phyloP scores from a whole-genome alignment of 2,888 invertebrate genomes.

The Embidobia sp. region DNA sequence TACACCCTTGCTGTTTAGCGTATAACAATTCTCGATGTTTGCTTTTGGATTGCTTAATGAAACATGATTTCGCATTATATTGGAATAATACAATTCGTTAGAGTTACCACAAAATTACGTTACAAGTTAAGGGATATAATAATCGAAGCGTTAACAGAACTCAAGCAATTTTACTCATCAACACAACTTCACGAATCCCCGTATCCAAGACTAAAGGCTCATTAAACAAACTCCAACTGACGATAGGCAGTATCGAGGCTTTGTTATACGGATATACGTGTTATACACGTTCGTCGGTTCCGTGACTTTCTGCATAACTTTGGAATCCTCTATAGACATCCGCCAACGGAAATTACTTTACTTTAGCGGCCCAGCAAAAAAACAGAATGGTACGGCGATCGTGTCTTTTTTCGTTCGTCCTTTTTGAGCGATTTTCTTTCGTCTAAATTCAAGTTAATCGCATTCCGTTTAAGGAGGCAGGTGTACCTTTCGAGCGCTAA shows the following conservation, averaged over 20 bases:
- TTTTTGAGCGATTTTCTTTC: too few species aligned
- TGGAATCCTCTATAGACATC: conserved; percentile 22
- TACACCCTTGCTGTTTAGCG: too few species aligned
- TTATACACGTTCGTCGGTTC: conserved; percentile 14
- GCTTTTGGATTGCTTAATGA: too few species aligned
- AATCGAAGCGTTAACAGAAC: conserved; percentile 45
- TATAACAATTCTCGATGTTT: too few species aligned
- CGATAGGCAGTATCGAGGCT: conserved; percentile 50
- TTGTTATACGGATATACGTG: conserved; percentile 40
- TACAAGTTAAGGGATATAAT: conserved; percentile 33
- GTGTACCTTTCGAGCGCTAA: too few species aligned
- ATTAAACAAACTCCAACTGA: conserved; percentile 64
- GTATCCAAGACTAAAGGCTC: conserved; percentile 66
- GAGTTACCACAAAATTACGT: conserved; percentile 26
- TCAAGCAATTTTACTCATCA: conserved; percentile 64
- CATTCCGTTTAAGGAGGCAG: too few species aligned
- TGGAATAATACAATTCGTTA: too few species aligned
- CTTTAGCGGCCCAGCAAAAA: conserved; percentile 2
- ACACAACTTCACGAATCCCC: conserved; percentile 63
- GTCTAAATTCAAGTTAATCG: too few species aligned
- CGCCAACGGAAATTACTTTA: conserved; percentile 26
- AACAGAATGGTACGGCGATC: too few species aligned
- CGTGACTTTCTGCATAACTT: conserved; percentile 42
- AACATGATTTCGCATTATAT: too few species aligned
- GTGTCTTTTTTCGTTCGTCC: too few species aligned